Conservation (phyloP, 2,888 invertebrate species). For the Blera fallax region DNA sequence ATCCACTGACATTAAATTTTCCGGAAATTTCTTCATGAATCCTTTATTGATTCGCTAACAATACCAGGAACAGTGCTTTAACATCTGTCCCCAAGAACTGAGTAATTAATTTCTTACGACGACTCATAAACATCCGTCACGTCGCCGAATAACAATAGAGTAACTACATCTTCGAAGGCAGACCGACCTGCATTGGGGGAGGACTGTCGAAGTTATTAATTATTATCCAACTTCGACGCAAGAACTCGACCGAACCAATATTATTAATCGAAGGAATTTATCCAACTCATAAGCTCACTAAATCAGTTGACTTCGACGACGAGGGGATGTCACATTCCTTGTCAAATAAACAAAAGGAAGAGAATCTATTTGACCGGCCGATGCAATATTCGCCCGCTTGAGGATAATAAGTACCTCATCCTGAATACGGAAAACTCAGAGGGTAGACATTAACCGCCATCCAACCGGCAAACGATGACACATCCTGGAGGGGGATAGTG, state of each 20-base stretch:
- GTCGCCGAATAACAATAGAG: constrained; percentile 57
- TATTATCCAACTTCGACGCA: constrained; percentile 59
- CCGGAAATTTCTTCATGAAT: not conserved
- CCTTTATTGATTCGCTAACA: constrained; percentile 34
- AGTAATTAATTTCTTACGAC: constrained; percentile 71
- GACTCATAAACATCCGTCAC: constrained; percentile 72
- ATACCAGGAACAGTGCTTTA: constrained; percentile 23
- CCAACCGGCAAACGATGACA: constrained; percentile 65
- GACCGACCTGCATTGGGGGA: not conserved
- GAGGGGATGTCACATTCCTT: constrained; percentile 64
- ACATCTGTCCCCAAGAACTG: constrained; percentile 65
- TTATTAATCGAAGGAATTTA: constrained; percentile 71
- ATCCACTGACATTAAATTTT: not conserved
- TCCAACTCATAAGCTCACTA: constrained; percentile 71
- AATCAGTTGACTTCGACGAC: constrained; percentile 56
- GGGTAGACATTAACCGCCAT: constrained; percentile 56
- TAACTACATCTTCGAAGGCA: constrained; percentile 17
- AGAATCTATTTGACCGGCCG: constrained; percentile 59
- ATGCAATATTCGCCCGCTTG: constrained; percentile 47
- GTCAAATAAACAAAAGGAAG: constrained; percentile 68
- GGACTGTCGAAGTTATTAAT: constrained; percentile 67
- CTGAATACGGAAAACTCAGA: constrained; percentile 23
- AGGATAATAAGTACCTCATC: constrained; percentile 55
- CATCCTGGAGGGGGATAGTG: constrained; percentile 52
- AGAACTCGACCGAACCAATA: constrained; percentile 45